phyloP scores from a whole-genome alignment of 2,113 vertebrate species.

The Paradisaea rubra region DNA sequence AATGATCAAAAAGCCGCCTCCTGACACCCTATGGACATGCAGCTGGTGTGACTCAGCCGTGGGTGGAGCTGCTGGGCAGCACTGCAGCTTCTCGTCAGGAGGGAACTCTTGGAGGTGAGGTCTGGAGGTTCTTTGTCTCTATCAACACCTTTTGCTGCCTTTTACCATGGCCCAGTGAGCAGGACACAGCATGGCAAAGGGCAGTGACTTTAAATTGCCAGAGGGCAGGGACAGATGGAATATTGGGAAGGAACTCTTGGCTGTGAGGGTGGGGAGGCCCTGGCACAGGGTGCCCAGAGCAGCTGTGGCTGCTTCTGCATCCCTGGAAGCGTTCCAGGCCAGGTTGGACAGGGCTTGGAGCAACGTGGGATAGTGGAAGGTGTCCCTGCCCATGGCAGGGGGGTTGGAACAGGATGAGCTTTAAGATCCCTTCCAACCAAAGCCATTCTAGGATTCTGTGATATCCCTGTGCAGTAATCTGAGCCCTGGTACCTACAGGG shows the following conservation, averaged over 20 bases:
- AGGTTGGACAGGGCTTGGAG: accelerated
- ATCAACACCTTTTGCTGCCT: not conserved
- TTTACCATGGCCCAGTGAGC: not conserved
- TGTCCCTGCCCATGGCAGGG: not conserved
- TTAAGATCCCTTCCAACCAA: not conserved
- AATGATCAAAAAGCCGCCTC: not conserved
- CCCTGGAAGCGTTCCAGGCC: accelerated
- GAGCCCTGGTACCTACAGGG: not conserved
- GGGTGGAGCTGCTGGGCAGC: not conserved
- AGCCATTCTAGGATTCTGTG: not conserved
- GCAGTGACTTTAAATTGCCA: not conserved
- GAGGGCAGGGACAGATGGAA: not conserved
- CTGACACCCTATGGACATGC: accelerated
- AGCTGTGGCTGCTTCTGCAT: not conserved
- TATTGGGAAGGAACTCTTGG: not conserved
- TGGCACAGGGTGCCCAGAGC: not conserved
- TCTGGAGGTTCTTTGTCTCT: not conserved
- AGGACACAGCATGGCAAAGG: not conserved
- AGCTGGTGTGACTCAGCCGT: not conserved
- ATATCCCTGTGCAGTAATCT: not conserved
- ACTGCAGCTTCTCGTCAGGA: not conserved
- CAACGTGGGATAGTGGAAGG: accelerated
- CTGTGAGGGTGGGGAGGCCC: accelerated
- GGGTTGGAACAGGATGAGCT: not conserved
- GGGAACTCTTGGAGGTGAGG: not conserved